A percentile compares a stretch with the other conserved stretches of the same genome.
phyloP scores from a whole-genome alignment of 2,888 invertebrate genomes.

The Leucophenga maculata region DNA sequence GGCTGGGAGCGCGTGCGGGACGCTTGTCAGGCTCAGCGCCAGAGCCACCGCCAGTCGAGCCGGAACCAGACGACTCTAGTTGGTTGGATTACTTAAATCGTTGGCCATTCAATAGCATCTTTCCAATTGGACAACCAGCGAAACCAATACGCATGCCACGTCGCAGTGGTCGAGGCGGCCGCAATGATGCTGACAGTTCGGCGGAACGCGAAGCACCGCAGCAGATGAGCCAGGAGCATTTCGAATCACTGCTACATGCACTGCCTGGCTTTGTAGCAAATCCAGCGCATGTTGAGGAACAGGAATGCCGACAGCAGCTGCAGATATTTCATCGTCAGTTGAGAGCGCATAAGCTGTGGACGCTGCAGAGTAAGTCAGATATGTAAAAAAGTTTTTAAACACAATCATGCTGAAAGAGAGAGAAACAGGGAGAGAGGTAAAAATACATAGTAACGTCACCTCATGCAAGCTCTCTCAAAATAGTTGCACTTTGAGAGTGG shows the following conservation, averaged over 20 bases:
- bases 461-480: too few species aligned
- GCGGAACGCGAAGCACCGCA: slow-evolving; percentile 23
- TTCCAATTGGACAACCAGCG: slow-evolving; percentile 57
- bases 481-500: too few species aligned
- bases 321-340: slow-evolving; percentile 78
- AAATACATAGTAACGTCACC: too few species aligned
- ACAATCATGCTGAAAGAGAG: too few species aligned
- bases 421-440: too few species aligned
- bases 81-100: slow-evolving; percentile 65
- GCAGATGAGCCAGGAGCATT: slow-evolving; percentile 66
- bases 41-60: slow-evolving; percentile 31
- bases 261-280: slow-evolving; percentile 81
- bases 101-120: slow-evolving; percentile 69
- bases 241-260: slow-evolving; percentile 78
- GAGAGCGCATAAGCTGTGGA: slow-evolving; percentile 80
- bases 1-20: slow-evolving; percentile 50
- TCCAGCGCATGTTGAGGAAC: slow-evolving; percentile 77
- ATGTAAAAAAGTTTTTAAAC: background rate
- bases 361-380: slow-evolving; percentile 78
- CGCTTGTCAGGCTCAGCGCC: background rate
- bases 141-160: slow-evolving; percentile 48
- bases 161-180: slow-evolving; percentile 27
- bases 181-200: slow-evolving; percentile 20
- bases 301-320: slow-evolving; percentile 80
- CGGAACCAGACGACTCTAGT: slow-evolving; percentile 39